Percentiles rank a stretch among this genome's conserved stretches.
Conservation (phyloP, 2,113 vertebrate genomes). For the Brachypteracias leptosomus region DNA sequence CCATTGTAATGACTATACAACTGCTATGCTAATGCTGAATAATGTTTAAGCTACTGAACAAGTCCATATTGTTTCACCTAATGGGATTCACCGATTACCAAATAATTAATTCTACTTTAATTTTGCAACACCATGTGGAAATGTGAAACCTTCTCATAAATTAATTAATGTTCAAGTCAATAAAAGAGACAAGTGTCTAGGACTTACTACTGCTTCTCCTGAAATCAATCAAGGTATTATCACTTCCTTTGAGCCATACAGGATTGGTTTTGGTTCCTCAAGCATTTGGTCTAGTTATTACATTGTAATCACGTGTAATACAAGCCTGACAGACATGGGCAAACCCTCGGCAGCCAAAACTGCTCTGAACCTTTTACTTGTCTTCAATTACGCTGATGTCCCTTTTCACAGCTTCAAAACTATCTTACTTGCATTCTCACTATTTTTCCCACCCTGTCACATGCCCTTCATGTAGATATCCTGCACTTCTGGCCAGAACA, state of each 20-base stretch:
- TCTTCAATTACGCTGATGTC: neutral
- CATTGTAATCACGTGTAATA: neutral
- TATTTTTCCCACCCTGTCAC: neutral
- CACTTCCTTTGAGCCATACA: neutral
- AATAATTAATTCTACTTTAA: conserved; percentile 58
- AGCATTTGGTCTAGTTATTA: neutral
- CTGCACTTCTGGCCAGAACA: neutral
- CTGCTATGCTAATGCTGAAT: neutral
- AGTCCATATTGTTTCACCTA: conserved; percentile 51
- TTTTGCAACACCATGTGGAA: conserved; percentile 33
- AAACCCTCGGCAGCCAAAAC: neutral
- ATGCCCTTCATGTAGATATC: fast-evolving
- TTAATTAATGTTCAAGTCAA: conserved; percentile 55
- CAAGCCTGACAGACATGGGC: neutral
- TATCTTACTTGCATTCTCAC: neutral
- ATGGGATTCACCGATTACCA: conserved; percentile 43
- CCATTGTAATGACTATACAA: conserved; percentile 43
- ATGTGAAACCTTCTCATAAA: conserved; percentile 38
- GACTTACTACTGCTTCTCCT: conserved; percentile 4
- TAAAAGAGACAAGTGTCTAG: conserved; percentile 36
- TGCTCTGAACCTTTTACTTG: neutral
- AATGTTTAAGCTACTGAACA: conserved; percentile 38
- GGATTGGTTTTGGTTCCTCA: neutral
- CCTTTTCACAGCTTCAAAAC: neutral
- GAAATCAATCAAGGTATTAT: conserved; percentile 32